Percentiles rank a stretch among this genome's conserved stretches.
Conservation (phyloP, 2,888 invertebrate species). For the Atherix ibis region DNA sequence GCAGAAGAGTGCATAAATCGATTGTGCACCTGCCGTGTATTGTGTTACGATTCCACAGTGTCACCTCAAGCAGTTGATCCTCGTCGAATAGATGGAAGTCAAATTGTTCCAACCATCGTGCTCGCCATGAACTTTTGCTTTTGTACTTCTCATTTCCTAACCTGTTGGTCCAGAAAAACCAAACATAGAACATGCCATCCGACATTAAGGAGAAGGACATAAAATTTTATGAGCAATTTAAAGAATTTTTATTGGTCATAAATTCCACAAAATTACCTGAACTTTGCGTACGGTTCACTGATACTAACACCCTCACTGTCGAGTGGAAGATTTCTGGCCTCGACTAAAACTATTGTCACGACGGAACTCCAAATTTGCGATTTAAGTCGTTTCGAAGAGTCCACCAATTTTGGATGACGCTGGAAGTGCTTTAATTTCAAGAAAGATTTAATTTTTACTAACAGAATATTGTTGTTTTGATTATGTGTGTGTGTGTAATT, state of each 20-base stretch:
- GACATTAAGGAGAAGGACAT: no score
- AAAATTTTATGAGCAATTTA: no score
- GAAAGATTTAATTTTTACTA: constrained; percentile 1
- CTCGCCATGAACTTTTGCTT: constrained; percentile 76
- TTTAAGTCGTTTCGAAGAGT: constrained; percentile 70
- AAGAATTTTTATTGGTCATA: no score
- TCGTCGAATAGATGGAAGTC: constrained; percentile 93
- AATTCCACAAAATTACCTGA: constrained; percentile 61
- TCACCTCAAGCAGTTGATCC: constrained; percentile 80
- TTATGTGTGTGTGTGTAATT: no score
- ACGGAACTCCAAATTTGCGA: constrained; percentile 96
- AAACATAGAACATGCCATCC: no score
- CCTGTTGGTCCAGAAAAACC: no score
- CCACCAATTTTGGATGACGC: constrained; percentile 57
- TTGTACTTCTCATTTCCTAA: constrained; percentile 96
- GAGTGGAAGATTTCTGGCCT: constrained; percentile 81
- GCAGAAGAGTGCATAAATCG: constrained; percentile 66
- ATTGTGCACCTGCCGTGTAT: constrained; percentile 55
- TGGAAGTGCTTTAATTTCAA: constrained; percentile 54
- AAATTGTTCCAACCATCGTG: constrained; percentile 92
- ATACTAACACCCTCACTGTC: constrained; percentile 69
- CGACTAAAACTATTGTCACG: constrained; percentile 91
- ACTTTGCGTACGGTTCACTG: constrained; percentile 89
- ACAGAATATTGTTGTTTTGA: no score
- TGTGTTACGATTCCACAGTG: constrained; percentile 49